Percentiles rank a stretch among this genome's conserved stretches.
These are phyloP conservation scores for Myotis daubentonii DNA, from an alignment of 2,797 vertebrate genomes.

Conservation along the genomic window DNA sequence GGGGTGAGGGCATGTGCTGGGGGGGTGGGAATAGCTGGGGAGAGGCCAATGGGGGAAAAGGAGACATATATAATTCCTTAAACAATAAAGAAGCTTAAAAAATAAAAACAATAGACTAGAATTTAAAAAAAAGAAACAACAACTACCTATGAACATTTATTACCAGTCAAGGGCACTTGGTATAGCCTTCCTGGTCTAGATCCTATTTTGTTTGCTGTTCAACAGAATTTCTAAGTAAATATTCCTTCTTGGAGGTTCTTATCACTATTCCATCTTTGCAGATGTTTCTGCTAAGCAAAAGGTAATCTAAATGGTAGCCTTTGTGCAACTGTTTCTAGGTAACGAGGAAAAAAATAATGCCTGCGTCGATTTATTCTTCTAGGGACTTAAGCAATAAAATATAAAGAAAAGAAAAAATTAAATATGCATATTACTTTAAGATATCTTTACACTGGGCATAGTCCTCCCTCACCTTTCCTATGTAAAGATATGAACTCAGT, in stretches of 20 bases:
- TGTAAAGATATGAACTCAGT: neutral
- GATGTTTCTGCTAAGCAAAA: conserved; percentile 11
- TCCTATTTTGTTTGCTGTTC: neutral
- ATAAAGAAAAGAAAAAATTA: neutral
- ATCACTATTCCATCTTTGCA: neutral
- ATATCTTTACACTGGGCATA: neutral
- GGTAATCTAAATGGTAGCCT: neutral
- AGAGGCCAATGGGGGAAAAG: no score
- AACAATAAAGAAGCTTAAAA: no score
- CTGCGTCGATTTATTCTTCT: neutral
- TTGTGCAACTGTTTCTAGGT: neutral
- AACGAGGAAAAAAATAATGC: neutral
- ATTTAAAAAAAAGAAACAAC: no score
- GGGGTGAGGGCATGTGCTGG: no score
- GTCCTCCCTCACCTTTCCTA: neutral
- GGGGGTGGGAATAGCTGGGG: no score
- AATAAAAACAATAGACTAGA: no score
- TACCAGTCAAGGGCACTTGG: neutral
- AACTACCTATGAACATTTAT: neutral
- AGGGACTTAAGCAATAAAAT: neutral
- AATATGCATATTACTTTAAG: neutral
- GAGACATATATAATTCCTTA: no score
- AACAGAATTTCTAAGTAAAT: conserved; percentile 6
- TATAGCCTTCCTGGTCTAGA: no score
- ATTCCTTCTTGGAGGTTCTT: neutral